These are phyloP conservation scores for Micromys minutus DNA, from an alignment of 2,113 vertebrate species.

Conservation along the genomic window DNA sequence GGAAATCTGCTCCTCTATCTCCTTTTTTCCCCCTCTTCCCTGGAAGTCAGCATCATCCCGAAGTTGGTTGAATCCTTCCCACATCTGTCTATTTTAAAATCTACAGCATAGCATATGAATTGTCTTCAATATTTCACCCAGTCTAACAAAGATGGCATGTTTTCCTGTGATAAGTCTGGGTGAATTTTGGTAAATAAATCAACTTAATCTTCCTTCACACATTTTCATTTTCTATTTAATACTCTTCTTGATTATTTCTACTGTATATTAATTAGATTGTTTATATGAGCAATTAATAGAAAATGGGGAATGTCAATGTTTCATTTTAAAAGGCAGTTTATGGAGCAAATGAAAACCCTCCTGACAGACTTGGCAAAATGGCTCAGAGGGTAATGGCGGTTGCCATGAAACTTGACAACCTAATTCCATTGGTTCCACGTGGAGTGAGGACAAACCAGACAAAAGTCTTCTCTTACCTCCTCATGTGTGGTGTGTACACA, in stretches of 20 bases:
- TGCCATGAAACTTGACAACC: background rate
- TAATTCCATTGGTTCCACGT: background rate
- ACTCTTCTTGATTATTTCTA: constrained; percentile 22
- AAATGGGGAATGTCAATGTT: constrained; percentile 18
- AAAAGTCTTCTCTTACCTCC: background rate
- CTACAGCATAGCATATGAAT: constrained; percentile 38
- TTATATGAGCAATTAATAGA: background rate
- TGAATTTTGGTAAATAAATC: constrained; percentile 21
- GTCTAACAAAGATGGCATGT: constrained; percentile 39
- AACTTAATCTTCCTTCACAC: constrained; percentile 44
- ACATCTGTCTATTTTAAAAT: constrained; percentile 64
- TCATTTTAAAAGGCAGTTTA: constrained; percentile 57
- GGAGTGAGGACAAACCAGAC: background rate
- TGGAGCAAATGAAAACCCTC: background rate
- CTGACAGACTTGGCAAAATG: background rate
- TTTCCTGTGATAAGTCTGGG: constrained; percentile 46
- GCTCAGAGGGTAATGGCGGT: background rate
- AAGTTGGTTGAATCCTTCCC: constrained; percentile 48
- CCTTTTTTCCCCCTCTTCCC: constrained; percentile 28
- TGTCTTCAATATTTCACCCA: constrained; percentile 61
- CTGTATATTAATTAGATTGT: constrained; percentile 19
- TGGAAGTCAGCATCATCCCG: constrained; percentile 53
- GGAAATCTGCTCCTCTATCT: background rate
- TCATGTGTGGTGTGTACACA: background rate
- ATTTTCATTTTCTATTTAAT: constrained; percentile 44